phyloP scores from a whole-genome alignment of 2,888 invertebrate species.

The Ypsolopha sequella region DNA sequence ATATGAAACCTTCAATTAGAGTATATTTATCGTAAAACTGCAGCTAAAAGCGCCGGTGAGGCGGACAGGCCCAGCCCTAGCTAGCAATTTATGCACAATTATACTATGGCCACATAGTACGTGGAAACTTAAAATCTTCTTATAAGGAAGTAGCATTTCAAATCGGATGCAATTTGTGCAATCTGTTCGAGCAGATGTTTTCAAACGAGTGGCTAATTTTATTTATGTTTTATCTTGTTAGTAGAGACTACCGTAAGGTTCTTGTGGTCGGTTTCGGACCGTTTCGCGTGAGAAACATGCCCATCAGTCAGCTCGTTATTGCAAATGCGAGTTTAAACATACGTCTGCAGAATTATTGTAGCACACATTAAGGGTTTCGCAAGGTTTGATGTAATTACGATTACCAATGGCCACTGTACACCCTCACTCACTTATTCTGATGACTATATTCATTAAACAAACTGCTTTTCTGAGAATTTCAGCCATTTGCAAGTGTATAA shows the following conservation, averaged over 20 bases:
- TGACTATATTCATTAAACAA: too few species aligned
- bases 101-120: constrained; percentile 11
- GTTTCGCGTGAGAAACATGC: constrained; percentile 35
- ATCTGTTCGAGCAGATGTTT: constrained; percentile 11
- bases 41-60: constrained; percentile 10
- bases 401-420: too few species aligned
- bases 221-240: constrained; percentile 22
- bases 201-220: constrained; percentile 9
- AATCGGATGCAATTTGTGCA: constrained; percentile 12
- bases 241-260: constrained; percentile 11
- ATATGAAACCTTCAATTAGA: constrained; percentile 50
- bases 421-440: too few species aligned
- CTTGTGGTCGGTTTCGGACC: constrained; percentile 16
- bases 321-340: constrained; percentile 36
- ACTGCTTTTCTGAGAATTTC: too few species aligned
- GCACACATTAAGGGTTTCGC: neutral
- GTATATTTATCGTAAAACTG: constrained; percentile 26
- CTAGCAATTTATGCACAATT: constrained; percentile 24
- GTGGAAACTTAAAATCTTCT: constrained; percentile 18
- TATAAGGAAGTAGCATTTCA: constrained; percentile 21
- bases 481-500: too few species aligned
- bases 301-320: constrained; percentile 27
- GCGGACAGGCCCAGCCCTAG: constrained; percentile 11
- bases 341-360: neutral
- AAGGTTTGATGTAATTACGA: too few species aligned